These are phyloP conservation scores for Platynereis dumerilii DNA, from an alignment of 2,888 invertebrate species.

Conservation along the genomic window DNA sequence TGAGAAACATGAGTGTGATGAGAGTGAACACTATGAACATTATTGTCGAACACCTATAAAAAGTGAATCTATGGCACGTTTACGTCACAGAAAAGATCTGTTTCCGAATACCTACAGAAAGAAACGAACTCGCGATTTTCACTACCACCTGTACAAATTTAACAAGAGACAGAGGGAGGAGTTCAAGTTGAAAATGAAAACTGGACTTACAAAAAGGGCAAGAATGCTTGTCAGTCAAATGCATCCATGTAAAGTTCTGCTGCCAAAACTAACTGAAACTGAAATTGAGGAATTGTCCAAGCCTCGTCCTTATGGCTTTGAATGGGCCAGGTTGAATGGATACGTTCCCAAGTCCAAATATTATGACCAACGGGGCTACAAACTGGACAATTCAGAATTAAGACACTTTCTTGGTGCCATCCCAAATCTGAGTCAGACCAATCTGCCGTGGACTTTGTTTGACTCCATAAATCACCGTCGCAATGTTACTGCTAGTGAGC, in stretches of 20 bases:
- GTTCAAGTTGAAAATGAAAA: slow-evolving; percentile 43
- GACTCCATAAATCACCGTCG: no score
- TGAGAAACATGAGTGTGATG: background rate
- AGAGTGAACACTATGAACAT: background rate
- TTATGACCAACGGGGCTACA: no score
- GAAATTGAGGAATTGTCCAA: slow-evolving; percentile 34
- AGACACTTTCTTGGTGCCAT: background rate
- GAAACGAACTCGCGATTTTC: slow-evolving; percentile 25
- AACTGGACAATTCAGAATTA: no score
- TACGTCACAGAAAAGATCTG: slow-evolving; percentile 43
- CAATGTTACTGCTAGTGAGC: no score
- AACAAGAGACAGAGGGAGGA: slow-evolving; percentile 41
- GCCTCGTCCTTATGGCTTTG: background rate
- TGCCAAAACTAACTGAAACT: slow-evolving; percentile 38
- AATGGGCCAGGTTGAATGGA: background rate
- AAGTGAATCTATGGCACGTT: slow-evolving; percentile 44
- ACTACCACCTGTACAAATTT: slow-evolving; percentile 49
- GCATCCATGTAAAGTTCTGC: slow-evolving; percentile 41
- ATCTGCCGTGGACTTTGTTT: no score
- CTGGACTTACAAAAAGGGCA: slow-evolving; percentile 46
- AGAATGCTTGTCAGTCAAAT: slow-evolving; percentile 39
- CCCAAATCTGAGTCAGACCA: no score
- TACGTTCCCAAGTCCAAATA: no score
- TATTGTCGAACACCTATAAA: slow-evolving; percentile 43
- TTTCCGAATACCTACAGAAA: slow-evolving; percentile 46